A percentile compares a stretch with the other conserved stretches of the same genome.
Conservation (phyloP, 2,888 invertebrate species). For the Homarus gammarus region DNA sequence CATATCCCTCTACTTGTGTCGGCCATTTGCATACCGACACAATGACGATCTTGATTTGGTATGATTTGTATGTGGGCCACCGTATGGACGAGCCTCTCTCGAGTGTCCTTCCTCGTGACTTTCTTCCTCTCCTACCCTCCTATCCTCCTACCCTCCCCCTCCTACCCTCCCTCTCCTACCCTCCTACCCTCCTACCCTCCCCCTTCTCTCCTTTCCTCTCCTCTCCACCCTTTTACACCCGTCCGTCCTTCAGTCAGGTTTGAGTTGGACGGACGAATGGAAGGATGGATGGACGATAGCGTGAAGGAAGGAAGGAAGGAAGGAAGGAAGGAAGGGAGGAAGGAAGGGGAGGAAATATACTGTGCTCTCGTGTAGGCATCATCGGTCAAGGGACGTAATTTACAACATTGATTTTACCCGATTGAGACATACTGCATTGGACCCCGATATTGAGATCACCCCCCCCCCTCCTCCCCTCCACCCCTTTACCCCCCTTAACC, state of each 20-base stretch:
- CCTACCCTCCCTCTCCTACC: not conserved
- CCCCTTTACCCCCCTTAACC: not conserved
- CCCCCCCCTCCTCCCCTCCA: not conserved
- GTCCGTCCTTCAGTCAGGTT: too few relatives aligned
- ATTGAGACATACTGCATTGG: constrained; percentile 27
- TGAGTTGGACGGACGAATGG: not conserved
- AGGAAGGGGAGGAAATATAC: not conserved
- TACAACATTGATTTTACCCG: constrained; percentile 60
- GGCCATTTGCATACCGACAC: constrained; percentile 23
- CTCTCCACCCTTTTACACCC: too few relatives aligned
- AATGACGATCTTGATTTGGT: constrained; percentile 31
- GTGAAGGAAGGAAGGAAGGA: not conserved
- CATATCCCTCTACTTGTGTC: constrained; percentile 11
- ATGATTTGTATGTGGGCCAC: constrained; percentile 31
- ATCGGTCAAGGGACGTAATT: constrained; percentile 58
- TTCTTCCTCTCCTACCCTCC: not conserved
- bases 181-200: constrained; percentile 2
- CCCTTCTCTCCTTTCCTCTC: not conserved
- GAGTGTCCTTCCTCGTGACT: not conserved
- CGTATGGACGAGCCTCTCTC: not conserved
- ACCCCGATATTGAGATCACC: constrained; percentile 27
- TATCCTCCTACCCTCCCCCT: not conserved
- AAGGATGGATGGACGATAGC: not conserved
- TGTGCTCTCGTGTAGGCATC: constrained; percentile 16
- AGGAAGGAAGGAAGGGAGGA: not conserved